phyloP scores from a whole-genome alignment of 2,113 vertebrate genomes.

The Cottus gobio region DNA sequence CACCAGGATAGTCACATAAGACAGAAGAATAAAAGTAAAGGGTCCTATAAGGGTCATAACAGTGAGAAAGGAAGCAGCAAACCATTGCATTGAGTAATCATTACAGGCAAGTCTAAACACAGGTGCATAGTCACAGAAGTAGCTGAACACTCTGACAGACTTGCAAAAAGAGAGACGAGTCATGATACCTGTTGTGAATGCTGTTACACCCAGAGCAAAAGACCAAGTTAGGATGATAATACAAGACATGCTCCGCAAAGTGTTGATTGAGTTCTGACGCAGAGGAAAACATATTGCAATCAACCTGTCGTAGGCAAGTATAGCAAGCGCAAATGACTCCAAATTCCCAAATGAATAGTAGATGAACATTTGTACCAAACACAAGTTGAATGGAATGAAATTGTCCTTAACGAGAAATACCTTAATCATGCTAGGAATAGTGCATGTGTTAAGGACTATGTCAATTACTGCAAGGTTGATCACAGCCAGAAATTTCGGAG shows the following conservation, averaged over 20 bases:
- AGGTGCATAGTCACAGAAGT: slow-evolving; percentile 81
- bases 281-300: slow-evolving; percentile 80
- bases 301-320: slow-evolving; percentile 79
- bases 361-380: slow-evolving; percentile 72
- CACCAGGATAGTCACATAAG: slow-evolving; percentile 72
- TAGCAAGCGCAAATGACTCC: slow-evolving; percentile 70
- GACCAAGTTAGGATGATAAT: slow-evolving; percentile 64
- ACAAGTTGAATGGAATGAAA: slow-evolving; percentile 72
- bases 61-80: background rate
- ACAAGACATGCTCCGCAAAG: slow-evolving; percentile 59
- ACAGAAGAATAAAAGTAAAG: slow-evolving; percentile 61
- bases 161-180: slow-evolving; percentile 76
- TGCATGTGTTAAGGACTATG: slow-evolving; percentile 62
- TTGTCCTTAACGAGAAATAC: slow-evolving; percentile 66
- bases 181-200: slow-evolving; percentile 35
- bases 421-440: slow-evolving; percentile 77
- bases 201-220: accelerated
- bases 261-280: slow-evolving; percentile 72
- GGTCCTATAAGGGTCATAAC: slow-evolving; percentile 23
- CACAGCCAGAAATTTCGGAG: slow-evolving; percentile 76
- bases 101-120: slow-evolving; percentile 78
- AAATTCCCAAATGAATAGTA: slow-evolving; percentile 58
- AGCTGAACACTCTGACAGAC: slow-evolving; percentile 74
- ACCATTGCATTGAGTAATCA: slow-evolving; percentile 69
- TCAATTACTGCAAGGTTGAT: slow-evolving; percentile 76